These are phyloP conservation scores for Scaptomyza tumidula DNA, from an alignment of 2,888 invertebrate species.

Conservation along the genomic window DNA sequence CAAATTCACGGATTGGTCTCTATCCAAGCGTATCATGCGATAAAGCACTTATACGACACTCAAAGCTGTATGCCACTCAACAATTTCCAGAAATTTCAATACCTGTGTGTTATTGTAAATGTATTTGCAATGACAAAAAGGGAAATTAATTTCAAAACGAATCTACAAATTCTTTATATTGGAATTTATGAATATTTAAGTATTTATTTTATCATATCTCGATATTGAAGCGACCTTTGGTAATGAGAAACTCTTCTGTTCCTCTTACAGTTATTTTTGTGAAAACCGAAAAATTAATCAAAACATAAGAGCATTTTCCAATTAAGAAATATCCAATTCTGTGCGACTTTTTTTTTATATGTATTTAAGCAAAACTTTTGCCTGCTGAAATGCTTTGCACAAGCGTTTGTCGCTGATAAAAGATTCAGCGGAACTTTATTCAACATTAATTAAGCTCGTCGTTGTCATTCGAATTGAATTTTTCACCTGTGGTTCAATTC, in stretches of 20 bases:
- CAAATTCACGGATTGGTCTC: too few species aligned
- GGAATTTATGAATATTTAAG: too few species aligned
- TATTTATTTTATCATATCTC: too few species aligned
- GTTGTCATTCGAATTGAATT: constrained; percentile 57
- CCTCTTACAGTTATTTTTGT: background rate
- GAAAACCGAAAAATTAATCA: background rate
- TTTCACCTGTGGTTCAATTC: constrained; percentile 36
- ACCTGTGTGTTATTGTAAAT: background rate
- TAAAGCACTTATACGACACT: too few species aligned
- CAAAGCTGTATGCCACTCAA: background rate
- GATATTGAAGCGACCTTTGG: too few species aligned
- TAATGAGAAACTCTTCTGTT: too few species aligned
- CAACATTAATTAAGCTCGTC: constrained; percentile 69
- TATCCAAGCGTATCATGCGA: background rate
- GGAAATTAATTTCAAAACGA: background rate
- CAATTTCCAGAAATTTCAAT: background rate
- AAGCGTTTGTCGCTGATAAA: constrained; percentile 44
- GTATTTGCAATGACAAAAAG: background rate
- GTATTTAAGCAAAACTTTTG: constrained; percentile 13
- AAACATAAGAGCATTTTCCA: background rate
- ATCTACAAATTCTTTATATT: too few species aligned
- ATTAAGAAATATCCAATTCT: constrained; percentile 1
- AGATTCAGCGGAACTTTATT: constrained; percentile 57
- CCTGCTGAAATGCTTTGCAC: background rate
- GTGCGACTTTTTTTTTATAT: background rate